Evolutionary conservation across 2,888 invertebrate species (phyloP), one percentile per base, ranked within the genome.

Genomic region (Drosophila meridiana): DNA sequence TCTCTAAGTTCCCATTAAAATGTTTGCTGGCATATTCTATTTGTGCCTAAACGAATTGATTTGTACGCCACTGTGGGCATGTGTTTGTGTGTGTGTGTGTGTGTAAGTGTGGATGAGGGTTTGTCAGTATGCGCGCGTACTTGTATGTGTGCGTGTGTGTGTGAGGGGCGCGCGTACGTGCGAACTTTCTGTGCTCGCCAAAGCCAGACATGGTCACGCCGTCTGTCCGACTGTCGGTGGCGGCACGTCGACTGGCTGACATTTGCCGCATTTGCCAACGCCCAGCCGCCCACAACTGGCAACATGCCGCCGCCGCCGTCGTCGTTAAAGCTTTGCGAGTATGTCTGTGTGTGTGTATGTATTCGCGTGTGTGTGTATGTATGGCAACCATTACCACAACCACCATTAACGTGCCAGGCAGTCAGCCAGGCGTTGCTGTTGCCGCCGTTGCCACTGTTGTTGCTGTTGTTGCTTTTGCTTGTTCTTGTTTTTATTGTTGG

Each of bases 401-500:
- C 87, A 87, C 84, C 89, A 87, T 89, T 87, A 89, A 87, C 87
- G 85, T 86, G 85, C 88, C 86, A 86, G 88, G 80, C 83, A 83
- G 81, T 78, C 78, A 78, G 78, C 78, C 78, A 78, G 78, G 82
- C 87, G 81, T 89, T 87, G 89, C 87, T 87, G 83, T 81, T 78
- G 80, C 73, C 73, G 74, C 71, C 66, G 68, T 70, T 80, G 72
- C 67, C 60, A 57, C 59, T 73, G 69, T 66, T 66, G 63, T 57
- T 70, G 73, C 57, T 78, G 67, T 66, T 66, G 64, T 56, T 70
- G 74, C 57, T 76, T 62, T 66, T 76, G 58, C 71, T 73, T 88
- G 80, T 79, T 88, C 88, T 73, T 89, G 83, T 89, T 83, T 83
- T 89, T 87, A 86, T 90, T 90, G 89, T 87, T 86, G 89, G 89